A percentile compares a stretch with the other conserved stretches of the same genome.
phyloP scores from a whole-genome alignment of 2,113 vertebrate species.

The Tachysurus fulvidraco region DNA sequence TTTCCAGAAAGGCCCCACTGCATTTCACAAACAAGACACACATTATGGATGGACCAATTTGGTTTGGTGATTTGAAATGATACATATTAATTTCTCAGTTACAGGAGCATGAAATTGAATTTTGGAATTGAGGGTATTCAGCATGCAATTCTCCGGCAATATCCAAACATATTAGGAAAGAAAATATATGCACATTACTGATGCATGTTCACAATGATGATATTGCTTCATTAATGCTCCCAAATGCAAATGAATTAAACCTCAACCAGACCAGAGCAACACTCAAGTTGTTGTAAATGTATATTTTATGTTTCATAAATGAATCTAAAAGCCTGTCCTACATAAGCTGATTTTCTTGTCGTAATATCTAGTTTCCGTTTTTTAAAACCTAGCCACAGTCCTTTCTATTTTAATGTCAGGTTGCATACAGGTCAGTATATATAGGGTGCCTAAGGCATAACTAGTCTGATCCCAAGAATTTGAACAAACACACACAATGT shows the following conservation, averaged over 20 bases:
- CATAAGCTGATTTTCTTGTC: background rate
- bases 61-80: conserved; percentile 45
- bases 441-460: background rate
- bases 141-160: conserved; percentile 39
- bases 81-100: conserved; percentile 52
- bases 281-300: background rate
- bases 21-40: conserved; percentile 46
- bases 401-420: background rate
- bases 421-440: background rate
- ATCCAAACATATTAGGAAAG: conserved; percentile 42
- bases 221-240: conserved; percentile 29
- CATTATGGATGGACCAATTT: conserved; percentile 47
- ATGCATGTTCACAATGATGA: conserved; percentile 36
- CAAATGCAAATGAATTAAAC: conserved; percentile 1
- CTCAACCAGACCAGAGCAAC: background rate
- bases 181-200: conserved; percentile 45
- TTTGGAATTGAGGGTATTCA: conserved; percentile 40
- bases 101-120: conserved; percentile 58
- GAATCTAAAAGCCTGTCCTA: background rate
- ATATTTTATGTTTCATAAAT: background rate
- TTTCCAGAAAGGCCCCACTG: conserved; percentile 16
- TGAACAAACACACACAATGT: background rate
- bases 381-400: background rate
- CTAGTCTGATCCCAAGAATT: background rate
- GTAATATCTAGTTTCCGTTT: background rate